Base-by-base conservation (phyloP, 1,140 invertebrate genomes). In the Eulimnadia texana region DNA sequence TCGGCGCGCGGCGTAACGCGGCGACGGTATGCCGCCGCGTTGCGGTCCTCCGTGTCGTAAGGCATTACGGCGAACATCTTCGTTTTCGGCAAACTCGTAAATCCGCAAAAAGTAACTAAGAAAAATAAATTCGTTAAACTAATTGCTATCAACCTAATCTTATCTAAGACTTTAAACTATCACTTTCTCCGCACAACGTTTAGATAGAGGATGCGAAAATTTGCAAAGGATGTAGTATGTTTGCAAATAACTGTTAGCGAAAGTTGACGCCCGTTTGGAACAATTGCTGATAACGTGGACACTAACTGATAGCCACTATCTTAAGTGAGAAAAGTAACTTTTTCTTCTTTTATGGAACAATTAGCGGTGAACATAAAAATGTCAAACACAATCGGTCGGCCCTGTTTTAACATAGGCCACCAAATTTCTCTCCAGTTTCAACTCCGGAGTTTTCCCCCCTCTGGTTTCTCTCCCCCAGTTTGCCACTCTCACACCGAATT, bases 21-120 rank as follows among this genome's bases (percentile, higher is more conserved):
- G 77, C 86, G 82, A 77, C 85, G 65, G 28, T 52, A 50, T 23
- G 49, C 49, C 42, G 64, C 58, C 24, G 64, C 64, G 54, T 49
- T 64, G 78, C 86, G 84, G 77, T 89, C 87, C 79, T 90, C 87
- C 78, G 84, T 85, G 79, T 90, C 87, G 77, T 90, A 87, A 80
- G 84, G 83, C 83, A 86, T 86, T 78, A 86, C 83, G 75, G 84
- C 84, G 78, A 85, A 86, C 84, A 86, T 86, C 42, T 59, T 60
- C n/a, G 58, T 9, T 42, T 42, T 42, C 33, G 6, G 16, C 6
- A 6, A 42, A 16, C 33, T n/a, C n/a, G n/a, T n/a, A n/a, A n/a
- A n/a, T n/a, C n/a, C n/a, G n/a, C n/a, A 42, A 42, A 42, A 42
- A 42, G 16, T 42, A 42, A 42, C 6, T 16, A 42, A 42, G 33